phyloP scores from a whole-genome alignment of 2,888 invertebrate genomes.

The Leptinotarsa tumamoca region DNA sequence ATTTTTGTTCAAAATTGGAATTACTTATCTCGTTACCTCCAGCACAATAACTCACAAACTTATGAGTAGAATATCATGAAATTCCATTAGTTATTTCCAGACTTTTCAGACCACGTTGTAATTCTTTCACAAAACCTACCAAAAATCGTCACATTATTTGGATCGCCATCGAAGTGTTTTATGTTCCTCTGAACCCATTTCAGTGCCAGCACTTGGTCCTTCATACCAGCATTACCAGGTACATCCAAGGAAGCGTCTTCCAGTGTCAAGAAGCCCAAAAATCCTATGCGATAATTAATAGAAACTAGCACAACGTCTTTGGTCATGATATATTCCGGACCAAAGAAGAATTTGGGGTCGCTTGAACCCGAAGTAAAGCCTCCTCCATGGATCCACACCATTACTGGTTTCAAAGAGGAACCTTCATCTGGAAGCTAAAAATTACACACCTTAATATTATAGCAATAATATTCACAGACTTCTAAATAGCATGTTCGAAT shows the following conservation, averaged over 20 bases:
- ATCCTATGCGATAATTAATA: constrained; percentile 47
- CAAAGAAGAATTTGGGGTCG: constrained; percentile 29
- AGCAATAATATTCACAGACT: too few species aligned
- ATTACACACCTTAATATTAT: not conserved
- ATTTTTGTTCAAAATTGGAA: too few species aligned
- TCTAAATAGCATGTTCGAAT: too few species aligned
- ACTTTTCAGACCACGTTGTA: too few species aligned
- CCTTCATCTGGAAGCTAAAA: constrained; percentile 39
- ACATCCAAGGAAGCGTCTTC: constrained; percentile 61
- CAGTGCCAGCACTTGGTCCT: constrained; percentile 67
- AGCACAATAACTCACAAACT: too few species aligned
- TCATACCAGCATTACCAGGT: constrained; percentile 66
- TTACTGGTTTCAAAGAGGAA: constrained; percentile 58
- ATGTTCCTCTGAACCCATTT: constrained; percentile 68
- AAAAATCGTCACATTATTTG: constrained; percentile 65
- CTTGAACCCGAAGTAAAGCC: constrained; percentile 40
- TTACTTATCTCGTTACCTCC: too few species aligned
- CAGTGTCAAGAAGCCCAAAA: constrained; percentile 64
- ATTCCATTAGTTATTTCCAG: too few species aligned
- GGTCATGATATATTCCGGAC: constrained; percentile 42
- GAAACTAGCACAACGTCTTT: constrained; percentile 43
- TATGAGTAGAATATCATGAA: too few species aligned
- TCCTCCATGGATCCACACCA: constrained; percentile 60
- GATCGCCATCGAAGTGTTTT: constrained; percentile 64
- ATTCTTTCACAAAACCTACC: constrained; percentile 58